Conservation (phyloP, 2,113 vertebrate genomes). For the Nicator chloris region DNA sequence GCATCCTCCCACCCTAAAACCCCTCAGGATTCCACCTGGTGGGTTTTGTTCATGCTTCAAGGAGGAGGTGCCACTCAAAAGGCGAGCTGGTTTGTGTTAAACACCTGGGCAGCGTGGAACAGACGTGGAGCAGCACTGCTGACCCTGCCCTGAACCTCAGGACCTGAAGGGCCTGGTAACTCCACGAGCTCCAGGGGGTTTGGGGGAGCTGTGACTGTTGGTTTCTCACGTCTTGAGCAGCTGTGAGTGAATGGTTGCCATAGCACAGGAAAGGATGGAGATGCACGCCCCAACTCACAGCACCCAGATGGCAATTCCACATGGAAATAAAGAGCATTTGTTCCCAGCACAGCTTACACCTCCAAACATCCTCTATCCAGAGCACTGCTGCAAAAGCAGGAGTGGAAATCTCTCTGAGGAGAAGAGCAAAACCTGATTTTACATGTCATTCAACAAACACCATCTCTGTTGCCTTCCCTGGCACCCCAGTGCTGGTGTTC, state of each 20-base stretch:
- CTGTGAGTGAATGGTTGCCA: neutral
- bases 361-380: neutral
- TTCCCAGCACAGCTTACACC: neutral
- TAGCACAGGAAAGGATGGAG: neutral
- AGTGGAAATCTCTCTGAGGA: neutral
- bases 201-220: neutral
- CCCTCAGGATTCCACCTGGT: neutral
- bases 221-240: neutral
- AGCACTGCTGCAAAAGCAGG: neutral
- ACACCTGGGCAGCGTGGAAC: neutral
- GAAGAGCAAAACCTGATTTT: neutral
- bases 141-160: neutral
- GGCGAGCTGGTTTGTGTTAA: neutral
- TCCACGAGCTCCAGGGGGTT: neutral
- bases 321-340: rapidly evolving
- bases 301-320: neutral
- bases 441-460: neutral
- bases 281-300: neutral
- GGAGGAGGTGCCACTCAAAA: neutral
- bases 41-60: neutral
- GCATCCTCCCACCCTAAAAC: neutral
- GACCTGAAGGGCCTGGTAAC: rapidly evolving
- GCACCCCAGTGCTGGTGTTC: neutral
- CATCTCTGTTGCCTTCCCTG: neutral
- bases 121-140: neutral